A percentile compares a stretch with the other conserved stretches of the same genome.
Conservation (phyloP, 2,797 vertebrate genomes). For the Helicolenus hilgendorfi region DNA sequence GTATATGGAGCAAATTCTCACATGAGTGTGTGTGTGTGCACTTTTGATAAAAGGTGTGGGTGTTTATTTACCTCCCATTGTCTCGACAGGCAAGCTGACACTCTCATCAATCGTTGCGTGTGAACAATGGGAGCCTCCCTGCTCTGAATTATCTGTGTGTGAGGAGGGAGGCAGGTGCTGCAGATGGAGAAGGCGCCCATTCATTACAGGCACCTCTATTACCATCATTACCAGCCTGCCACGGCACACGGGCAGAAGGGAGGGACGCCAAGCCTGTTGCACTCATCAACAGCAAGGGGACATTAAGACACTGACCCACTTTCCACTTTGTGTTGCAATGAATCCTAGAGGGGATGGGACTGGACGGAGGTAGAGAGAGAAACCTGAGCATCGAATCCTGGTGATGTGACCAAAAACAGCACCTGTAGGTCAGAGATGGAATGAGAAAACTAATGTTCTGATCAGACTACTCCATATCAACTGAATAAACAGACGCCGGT, state of each 20-base stretch:
- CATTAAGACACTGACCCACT: slow-evolving; percentile 21
- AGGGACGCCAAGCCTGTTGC: background rate
- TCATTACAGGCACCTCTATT: slow-evolving; percentile 58
- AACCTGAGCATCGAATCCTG: background rate
- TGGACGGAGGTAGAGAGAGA: background rate
- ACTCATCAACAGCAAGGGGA: slow-evolving; percentile 2
- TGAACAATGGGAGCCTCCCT: slow-evolving; percentile 33
- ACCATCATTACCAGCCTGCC: slow-evolving; percentile 25
- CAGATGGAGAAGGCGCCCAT: slow-evolving; percentile 30
- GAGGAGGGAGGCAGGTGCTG: slow-evolving; percentile 48
- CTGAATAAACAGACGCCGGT: rapidly evolving
- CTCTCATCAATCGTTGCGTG: slow-evolving; percentile 28
- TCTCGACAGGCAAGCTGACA: slow-evolving; percentile 30
- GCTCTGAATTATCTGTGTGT: slow-evolving; percentile 41
- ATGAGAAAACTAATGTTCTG: background rate
- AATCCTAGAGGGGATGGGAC: background rate
- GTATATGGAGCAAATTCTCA: background rate
- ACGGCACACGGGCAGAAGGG: slow-evolving; percentile 1
- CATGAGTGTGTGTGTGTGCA: background rate
- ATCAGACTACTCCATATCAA: background rate
- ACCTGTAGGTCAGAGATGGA: background rate
- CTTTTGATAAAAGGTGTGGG: slow-evolving; percentile 14
- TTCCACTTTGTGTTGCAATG: background rate
- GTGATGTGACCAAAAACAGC: background rate
- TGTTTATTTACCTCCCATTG: slow-evolving; percentile 47